Evolutionary conservation across 2,797 vertebrate species (phyloP).

Genomic region (Echeneis naucrates): DNA sequence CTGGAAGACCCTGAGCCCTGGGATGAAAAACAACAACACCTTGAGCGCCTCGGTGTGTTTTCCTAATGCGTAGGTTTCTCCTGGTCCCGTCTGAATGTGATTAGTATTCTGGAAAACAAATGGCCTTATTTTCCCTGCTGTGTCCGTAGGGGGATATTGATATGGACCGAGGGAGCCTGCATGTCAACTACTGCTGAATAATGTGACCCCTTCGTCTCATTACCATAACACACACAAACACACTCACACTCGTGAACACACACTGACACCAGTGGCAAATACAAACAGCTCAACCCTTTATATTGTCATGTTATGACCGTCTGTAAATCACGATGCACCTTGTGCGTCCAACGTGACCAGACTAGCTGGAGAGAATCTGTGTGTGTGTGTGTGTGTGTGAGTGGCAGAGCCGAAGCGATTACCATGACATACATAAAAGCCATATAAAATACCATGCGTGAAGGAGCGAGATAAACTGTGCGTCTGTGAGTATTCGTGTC

Average conservation of each 20-base stretch:
- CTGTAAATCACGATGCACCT: constrained; percentile 41
- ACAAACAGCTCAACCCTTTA: constrained; percentile 50
- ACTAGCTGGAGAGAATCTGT: neutral
- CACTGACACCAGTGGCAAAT: constrained; percentile 32
- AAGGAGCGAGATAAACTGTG: constrained; percentile 42
- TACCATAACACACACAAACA: constrained; percentile 61
- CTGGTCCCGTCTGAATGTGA: constrained; percentile 46
- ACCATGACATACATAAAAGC: constrained; percentile 51
- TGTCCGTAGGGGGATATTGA: constrained; percentile 59
- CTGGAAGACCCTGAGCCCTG: constrained; percentile 29
- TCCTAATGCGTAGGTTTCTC: constrained; percentile 29
- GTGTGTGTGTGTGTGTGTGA: constrained; percentile 19
- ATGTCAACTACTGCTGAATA: constrained; percentile 76
- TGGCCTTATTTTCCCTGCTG: constrained; percentile 62
- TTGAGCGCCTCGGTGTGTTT: constrained; percentile 43
- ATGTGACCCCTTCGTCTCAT: constrained; percentile 69
- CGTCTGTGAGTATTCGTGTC: constrained; percentile 9
- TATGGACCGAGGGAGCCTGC: constrained; percentile 70
- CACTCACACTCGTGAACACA: constrained; percentile 6
- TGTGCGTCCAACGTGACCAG: constrained; percentile 43
- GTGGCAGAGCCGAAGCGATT: constrained; percentile 36
- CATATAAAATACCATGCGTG: constrained; percentile 26
- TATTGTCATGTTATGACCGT: constrained; percentile 53
- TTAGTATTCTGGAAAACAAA: constrained; percentile 71
- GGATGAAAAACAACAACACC: constrained; percentile 43